Evolutionary conservation across 2,888 invertebrate species (phyloP), one percentile per base, ranked within the genome.

Genomic region (Heliconius aoede): DNA sequence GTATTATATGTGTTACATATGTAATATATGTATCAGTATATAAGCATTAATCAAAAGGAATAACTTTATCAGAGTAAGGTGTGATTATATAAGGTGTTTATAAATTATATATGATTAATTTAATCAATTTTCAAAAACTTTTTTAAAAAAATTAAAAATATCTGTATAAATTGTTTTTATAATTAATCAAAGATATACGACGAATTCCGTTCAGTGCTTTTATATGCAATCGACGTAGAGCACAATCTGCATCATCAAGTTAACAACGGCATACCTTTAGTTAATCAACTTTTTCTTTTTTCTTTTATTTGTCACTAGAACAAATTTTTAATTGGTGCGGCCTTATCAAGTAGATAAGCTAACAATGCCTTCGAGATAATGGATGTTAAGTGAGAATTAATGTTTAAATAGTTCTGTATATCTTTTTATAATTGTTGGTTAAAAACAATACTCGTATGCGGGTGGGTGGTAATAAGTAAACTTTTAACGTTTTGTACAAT

Each of bases 301-400:
- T 78, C 76, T 80, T 84, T 79, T 82, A 84, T 83, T 88, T 86
- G 83, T 84, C 81, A 82, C 84, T 82, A 81, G 83, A 85, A 89
- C 89, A 80, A 89, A 91, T 90, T 90, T 91, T 90, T 90, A 92
- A 91, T 91, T 91, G 91, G 88, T 83, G 76, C 76, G 84, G 79
- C 80, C 82, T 86, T 89, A 90, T 90, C 88, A 84, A 68, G 65
- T 74, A 80, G 89, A 89, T 91, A 91, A 90, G 87, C 86, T 84
- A 87, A 91, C 91, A 91, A 90, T 88, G 84, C 87, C 82, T 78
- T 81, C 81, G 61, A 84, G 81, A 87, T 90, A 90, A 88, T 84
- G 76, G 79, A 73, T 77, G 81, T 84, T 90, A 91, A 93, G 91
- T 92, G 92, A 90, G 86, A 91, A 92, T 91, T 89, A 91, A 91